phyloP scores from a whole-genome alignment of 2,888 invertebrate genomes.

The Adelphocoris suturalis region DNA sequence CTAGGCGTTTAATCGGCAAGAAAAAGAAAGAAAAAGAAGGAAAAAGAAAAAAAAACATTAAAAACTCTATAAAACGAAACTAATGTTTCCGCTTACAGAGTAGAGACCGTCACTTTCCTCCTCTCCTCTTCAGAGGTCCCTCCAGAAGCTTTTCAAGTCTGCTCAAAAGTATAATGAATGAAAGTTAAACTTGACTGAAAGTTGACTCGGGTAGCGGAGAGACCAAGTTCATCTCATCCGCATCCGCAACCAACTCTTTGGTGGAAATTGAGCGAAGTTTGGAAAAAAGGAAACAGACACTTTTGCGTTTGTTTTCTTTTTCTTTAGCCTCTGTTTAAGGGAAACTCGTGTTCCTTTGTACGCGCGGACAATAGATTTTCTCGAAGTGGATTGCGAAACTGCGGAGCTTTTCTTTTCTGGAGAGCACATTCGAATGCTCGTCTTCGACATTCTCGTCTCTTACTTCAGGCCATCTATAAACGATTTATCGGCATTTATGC shows the following conservation, averaged over 20 bases:
- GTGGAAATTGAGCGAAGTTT: constrained; percentile 31
- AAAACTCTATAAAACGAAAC: neutral
- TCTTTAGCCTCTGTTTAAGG: neutral
- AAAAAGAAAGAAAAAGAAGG: too few relatives aligned
- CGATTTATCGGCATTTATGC: too few relatives aligned
- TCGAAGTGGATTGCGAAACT: constrained; percentile 3
- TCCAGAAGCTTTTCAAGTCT: constrained; percentile 25
- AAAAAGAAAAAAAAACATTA: neutral
- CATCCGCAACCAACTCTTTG: neutral
- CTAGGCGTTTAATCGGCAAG: too few relatives aligned
- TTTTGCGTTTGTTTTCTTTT: neutral
- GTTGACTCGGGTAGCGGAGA: constrained; percentile 15
- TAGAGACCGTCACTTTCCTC: neutral
- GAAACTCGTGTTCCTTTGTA: neutral
- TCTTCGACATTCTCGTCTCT: too few relatives aligned
- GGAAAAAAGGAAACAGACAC: neutral
- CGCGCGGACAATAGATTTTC: constrained; percentile 2
- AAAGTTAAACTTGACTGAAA: constrained; percentile 31
- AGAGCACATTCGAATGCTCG: too few relatives aligned
- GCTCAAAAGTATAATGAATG: constrained; percentile 36
- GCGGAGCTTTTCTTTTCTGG: neutral
- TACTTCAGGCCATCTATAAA: too few relatives aligned
- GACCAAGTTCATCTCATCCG: constrained; percentile 29
- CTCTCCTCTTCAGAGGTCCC: neutral
- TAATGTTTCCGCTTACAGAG: neutral